Base-by-base conservation (phyloP, 2,113 vertebrate genomes). In the Sciurus niger region DNA sequence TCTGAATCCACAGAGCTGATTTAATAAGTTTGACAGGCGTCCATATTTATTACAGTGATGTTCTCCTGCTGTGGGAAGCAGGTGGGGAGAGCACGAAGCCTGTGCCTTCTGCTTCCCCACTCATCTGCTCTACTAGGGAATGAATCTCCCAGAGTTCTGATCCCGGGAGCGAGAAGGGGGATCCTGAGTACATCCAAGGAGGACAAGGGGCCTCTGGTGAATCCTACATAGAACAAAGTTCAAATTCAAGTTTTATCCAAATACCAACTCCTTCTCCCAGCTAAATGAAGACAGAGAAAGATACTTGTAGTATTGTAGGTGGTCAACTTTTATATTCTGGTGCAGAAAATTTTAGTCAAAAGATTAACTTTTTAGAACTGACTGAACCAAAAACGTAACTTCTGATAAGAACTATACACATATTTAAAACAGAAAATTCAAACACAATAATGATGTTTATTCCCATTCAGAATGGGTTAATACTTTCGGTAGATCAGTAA, bases 341-440 rank as follows among this genome's bases (percentile, higher is more conserved):
- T 76, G 20, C 5, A 93, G 58, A 95, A 68, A 82, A 51, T 28
- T 84, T 79, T 63, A 72, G 34, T 78, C 53, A 22, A 76, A 92
- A 87, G 34, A 88, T 40, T 80, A 92, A 70, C 53, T 84, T 84
- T 94, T 93, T 76, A 90, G 58, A 96, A 92, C 17, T 73, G 24
- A 11, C 1, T 46, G 10, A 70, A 92, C 60, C 83, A 93, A 96
- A 90, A 84, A 46, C 8, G 2, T 90, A 76, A 94, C 46, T 55
- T 60, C n/a, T 74, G 63, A 55, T 43, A 55, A 93, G 53, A 60
- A 89, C 1, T 84, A 20, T 43, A 82, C 18, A 86, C 34, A 12
- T 53, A 12, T 53, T 37, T 84, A 80, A 79, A 85, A 30, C 83
- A 77, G 70, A 90, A 95, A 93, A 67, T 30, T 70, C 68, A 93